A percentile compares a stretch with the other conserved stretches of the same genome.
Conservation (phyloP, 64 coral and sea anemone genomes). For the Dendrophyllia cribrosa region DNA sequence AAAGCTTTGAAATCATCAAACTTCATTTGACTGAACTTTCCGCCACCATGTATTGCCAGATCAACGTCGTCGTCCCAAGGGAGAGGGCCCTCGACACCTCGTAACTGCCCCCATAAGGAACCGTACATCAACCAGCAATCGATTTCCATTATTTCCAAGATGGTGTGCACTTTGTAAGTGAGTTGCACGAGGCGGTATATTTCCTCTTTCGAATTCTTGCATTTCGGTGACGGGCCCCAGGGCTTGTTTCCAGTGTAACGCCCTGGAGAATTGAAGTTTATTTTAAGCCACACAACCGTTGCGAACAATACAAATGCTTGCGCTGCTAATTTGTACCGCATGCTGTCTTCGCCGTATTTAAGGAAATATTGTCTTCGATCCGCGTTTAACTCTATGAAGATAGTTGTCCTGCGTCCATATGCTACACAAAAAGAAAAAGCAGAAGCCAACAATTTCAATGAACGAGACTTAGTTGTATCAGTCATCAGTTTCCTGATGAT, state of each 20-base stretch:
- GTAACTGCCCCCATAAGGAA: slow-evolving; percentile 53
- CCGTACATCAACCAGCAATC: slow-evolving; percentile 76
- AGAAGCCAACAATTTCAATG: no score
- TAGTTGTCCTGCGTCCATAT: no score
- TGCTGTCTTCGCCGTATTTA: no score
- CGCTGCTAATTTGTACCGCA: no score
- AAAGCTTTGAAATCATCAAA: slow-evolving; percentile 28
- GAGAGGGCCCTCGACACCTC: slow-evolving; percentile 36
- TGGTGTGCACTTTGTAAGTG: slow-evolving; percentile 43
- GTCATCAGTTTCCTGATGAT: no score
- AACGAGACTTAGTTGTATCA: no score
- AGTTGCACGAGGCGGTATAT: slow-evolving; percentile 35
- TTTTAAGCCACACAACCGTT: neutral
- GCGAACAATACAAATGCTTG: no score
- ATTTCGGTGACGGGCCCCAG: slow-evolving; percentile 22
- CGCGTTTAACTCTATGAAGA: no score
- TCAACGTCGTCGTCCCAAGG: slow-evolving; percentile 77
- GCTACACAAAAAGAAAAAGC: no score
- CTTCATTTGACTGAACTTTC: slow-evolving; percentile 3
- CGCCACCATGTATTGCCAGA: slow-evolving; percentile 50
- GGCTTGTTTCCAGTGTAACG: slow-evolving; percentile 41
- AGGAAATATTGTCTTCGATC: no score
- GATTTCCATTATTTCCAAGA: slow-evolving; percentile 45
- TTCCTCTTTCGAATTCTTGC: slow-evolving; percentile 63
- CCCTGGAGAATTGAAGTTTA: slow-evolving; percentile 6